Evolutionary conservation across 2,113 vertebrate genomes (phyloP).

Genomic region (Thymallus thymallus): DNA sequence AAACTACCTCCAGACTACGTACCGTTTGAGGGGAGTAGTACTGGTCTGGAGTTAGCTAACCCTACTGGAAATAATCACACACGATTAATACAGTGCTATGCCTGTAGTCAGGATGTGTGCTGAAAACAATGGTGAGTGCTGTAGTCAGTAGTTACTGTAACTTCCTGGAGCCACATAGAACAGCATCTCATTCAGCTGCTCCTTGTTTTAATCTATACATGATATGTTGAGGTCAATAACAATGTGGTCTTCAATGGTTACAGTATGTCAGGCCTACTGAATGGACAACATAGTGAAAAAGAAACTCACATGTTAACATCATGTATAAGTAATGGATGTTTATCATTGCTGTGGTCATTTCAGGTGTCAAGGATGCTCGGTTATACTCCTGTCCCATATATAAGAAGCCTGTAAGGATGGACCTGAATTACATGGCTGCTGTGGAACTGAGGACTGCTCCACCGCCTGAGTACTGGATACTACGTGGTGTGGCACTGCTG

Average conservation of each 20-base stretch:
- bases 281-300: background rate
- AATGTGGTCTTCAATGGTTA: background rate
- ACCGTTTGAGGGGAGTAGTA: slow-evolving; percentile 81
- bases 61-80: too few species aligned
- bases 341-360: slow-evolving; percentile 25
- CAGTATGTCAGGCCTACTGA: background rate
- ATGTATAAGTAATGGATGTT: background rate
- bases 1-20: slow-evolving; percentile 88
- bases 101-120: slow-evolving; percentile 92
- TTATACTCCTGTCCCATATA: slow-evolving; percentile 91
- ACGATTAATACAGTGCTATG: slow-evolving; percentile 60
- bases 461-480: slow-evolving; percentile 87
- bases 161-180: too few species aligned
- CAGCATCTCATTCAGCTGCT: too few species aligned
- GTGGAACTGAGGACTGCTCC: slow-evolving; percentile 82
- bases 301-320: background rate
- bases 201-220: too few species aligned
- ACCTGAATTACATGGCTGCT: slow-evolving; percentile 84
- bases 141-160: background rate
- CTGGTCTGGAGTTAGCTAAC: too few species aligned
- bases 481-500: slow-evolving; percentile 89
- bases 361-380: slow-evolving; percentile 79
- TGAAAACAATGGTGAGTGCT: slow-evolving; percentile 87
- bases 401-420: slow-evolving; percentile 86
- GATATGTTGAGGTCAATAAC: background rate